phyloP scores from a whole-genome alignment of 1,140 invertebrate genomes.

The Nasonia vitripennis region DNA sequence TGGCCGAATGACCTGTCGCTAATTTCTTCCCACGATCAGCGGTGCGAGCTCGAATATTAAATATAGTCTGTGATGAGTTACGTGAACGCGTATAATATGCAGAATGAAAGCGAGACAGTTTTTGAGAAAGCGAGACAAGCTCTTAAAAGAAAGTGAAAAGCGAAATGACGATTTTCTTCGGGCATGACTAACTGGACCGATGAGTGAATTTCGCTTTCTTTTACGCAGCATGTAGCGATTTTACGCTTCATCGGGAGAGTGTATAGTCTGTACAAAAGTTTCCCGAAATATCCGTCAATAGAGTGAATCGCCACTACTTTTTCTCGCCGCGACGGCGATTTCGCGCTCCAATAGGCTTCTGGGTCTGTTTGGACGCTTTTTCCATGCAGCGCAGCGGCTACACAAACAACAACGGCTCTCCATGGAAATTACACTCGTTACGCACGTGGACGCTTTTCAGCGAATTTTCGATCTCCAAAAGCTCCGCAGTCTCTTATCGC shows the following conservation, averaged over 20 bases:
- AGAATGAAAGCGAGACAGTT: no score
- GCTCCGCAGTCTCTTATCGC: no score
- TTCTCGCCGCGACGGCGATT: not conserved
- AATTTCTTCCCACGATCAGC: not conserved
- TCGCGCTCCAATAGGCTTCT: conserved; percentile 25
- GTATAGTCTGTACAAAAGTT: not conserved
- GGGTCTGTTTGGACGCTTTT: conserved; percentile 25
- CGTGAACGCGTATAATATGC: not conserved
- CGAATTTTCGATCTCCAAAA: not conserved
- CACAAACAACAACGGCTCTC: not conserved
- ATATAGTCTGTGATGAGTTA: no score
- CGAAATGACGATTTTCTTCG: not conserved
- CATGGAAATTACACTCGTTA: not conserved
- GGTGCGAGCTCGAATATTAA: not conserved
- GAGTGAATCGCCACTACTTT: conserved; percentile 4
- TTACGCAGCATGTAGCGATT: not conserved
- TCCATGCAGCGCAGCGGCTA: not conserved
- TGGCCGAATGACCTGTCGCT: not conserved
- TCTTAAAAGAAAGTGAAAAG: not conserved
- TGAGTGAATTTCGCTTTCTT: not conserved
- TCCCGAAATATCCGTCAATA: conserved; percentile 28
- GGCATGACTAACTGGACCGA: not conserved
- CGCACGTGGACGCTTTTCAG: not conserved
- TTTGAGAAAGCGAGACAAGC: not conserved
- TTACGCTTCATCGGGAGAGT: not conserved